These are phyloP conservation scores for Rhamphomyia laevipes DNA, from an alignment of 2,888 invertebrate genomes.

Conservation along the genomic window DNA sequence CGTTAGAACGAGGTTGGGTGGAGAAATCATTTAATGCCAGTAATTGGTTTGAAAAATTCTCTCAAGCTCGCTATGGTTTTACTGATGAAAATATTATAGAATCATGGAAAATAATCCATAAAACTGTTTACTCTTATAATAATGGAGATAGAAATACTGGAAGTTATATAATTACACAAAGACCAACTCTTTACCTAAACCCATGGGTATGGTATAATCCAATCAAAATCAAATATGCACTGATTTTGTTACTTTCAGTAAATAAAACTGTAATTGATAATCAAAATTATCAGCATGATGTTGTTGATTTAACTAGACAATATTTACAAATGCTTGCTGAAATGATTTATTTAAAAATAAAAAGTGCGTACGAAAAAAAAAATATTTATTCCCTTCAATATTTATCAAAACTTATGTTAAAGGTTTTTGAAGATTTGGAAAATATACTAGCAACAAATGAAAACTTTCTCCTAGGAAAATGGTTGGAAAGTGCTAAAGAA, in stretches of 20 bases:
- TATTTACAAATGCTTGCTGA: conserved; percentile 64
- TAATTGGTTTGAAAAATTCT: no score
- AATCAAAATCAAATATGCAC: conserved; percentile 44
- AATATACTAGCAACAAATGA: conserved; percentile 47
- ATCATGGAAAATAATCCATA: conserved; percentile 61
- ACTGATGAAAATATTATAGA: conserved; percentile 41
- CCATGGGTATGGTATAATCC: conserved; percentile 66
- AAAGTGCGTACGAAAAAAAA: conserved; percentile 31
- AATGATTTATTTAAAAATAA: conserved; percentile 49
- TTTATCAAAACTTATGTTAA: conserved; percentile 37
- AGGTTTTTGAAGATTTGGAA: conserved; percentile 52
- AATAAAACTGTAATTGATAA: conserved; percentile 21
- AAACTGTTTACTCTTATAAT: no score
- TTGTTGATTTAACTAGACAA: conserved; percentile 80
- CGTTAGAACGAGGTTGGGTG: no score
- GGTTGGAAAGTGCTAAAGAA: conserved; percentile 53
- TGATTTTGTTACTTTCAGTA: conserved; percentile 36
- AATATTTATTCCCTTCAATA: conserved; percentile 23
- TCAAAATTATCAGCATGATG: conserved; percentile 50
- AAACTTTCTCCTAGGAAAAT: conserved; percentile 57
- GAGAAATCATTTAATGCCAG: no score
- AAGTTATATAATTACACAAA: conserved; percentile 57
- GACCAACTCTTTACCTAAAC: conserved; percentile 57
- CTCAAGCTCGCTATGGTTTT: no score
- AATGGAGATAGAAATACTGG: no score